Evolutionary conservation across 37 sponge, comb jelly and placozoan genomes (phyloP).

Genomic region (Geodia barretti): DNA sequence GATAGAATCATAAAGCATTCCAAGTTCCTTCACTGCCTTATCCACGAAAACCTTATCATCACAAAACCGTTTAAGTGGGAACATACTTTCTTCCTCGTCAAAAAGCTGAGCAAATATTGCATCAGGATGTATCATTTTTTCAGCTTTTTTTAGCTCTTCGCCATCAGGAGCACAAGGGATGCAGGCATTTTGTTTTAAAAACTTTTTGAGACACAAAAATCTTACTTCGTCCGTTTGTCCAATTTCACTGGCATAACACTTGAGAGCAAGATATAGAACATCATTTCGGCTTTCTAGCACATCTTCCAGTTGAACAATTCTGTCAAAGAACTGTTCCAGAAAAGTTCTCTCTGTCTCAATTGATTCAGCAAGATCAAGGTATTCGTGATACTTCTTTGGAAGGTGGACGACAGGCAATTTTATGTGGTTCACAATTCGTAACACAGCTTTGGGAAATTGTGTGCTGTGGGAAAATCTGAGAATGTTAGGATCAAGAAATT

Average conservation of each 20-base stretch:
- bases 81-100: slow-evolving; percentile 30
- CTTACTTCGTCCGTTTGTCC: neutral
- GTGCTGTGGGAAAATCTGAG: neutral
- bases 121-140: slow-evolving; percentile 34
- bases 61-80: slow-evolving; percentile 25
- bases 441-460: slow-evolving; percentile 8
- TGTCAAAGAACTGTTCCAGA: slow-evolving; percentile 24
- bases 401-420: slow-evolving; percentile 15
- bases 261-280: slow-evolving; percentile 13
- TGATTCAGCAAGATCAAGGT: slow-evolving; percentile 4
- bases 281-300: slow-evolving; percentile 18
- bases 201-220: neutral
- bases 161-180: slow-evolving; percentile 64
- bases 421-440: slow-evolving; percentile 2
- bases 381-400: slow-evolving; percentile 2
- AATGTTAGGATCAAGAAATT: slow-evolving; percentile 26
- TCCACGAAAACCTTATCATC: neutral
- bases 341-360: slow-evolving; percentile 18
- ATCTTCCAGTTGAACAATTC: neutral
- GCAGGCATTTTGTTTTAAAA: slow-evolving; percentile 12
- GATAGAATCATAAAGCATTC: slow-evolving; percentile 29
- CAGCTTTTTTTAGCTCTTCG: neutral
- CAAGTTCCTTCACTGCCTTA: slow-evolving; percentile 17
- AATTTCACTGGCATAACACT: slow-evolving; percentile 2
- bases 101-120: slow-evolving; percentile 29